A percentile compares a stretch with the other conserved stretches of the same genome.
Conservation (phyloP, 1,140 invertebrate genomes). For the Diabrotica undecimpunctata region DNA sequence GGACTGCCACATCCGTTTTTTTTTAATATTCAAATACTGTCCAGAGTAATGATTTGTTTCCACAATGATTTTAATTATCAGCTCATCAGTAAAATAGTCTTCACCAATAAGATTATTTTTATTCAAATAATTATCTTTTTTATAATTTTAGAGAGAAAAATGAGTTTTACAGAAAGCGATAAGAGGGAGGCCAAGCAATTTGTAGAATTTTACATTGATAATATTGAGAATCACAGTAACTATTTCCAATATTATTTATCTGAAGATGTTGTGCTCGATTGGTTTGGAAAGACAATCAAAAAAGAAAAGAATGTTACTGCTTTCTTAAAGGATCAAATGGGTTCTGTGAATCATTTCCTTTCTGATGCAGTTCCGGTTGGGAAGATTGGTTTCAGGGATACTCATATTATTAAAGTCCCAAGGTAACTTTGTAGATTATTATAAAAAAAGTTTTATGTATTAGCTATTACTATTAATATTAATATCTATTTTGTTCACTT, state of each 20-base stretch:
- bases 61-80: no score
- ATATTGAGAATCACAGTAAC: slow-evolving; percentile 41
- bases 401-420: slow-evolving; percentile 33
- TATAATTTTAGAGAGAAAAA: neutral
- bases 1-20: no score
- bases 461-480: neutral
- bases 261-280: slow-evolving; percentile 53
- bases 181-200: slow-evolving; percentile 36
- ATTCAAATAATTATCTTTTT: no score
- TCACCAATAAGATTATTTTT: no score
- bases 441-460: slow-evolving; percentile 2
- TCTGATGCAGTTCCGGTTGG: slow-evolving; percentile 29
- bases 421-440: slow-evolving; percentile 18
- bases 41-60: no score
- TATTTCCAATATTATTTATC: slow-evolving; percentile 48
- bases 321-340: slow-evolving; percentile 36
- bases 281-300: slow-evolving; percentile 57
- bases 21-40: no score
- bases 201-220: slow-evolving; percentile 39
- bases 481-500: neutral
- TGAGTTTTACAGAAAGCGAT: slow-evolving; percentile 28
- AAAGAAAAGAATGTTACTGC: slow-evolving; percentile 49
- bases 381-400: slow-evolving; percentile 41
- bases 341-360: slow-evolving; percentile 36
- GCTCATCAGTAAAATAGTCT: no score